Base-by-base conservation (phyloP, 2,797 vertebrate genomes). In the Valencia hispanica region DNA sequence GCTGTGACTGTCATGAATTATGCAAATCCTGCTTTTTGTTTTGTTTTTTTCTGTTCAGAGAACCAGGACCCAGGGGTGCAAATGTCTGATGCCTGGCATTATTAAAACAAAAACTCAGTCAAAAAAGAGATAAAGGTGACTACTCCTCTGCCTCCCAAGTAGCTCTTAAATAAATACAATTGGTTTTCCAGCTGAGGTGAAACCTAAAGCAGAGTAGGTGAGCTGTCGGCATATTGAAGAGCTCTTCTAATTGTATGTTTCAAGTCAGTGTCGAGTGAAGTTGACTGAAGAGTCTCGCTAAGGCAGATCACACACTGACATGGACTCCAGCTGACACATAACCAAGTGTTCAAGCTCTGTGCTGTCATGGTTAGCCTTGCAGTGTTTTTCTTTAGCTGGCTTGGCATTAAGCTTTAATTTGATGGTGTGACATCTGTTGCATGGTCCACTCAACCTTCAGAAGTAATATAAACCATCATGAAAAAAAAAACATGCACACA, bases 1-100 rank as follows among this genome's bases (percentile, higher is more conserved):
- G 87, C 89, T 85, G 89, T 75, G 70, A 93, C 88, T 86, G 85
- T 87, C 86, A 94, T 95, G 88, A 95, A 95, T 94, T 93, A 94
- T 95, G 93, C 91, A 95, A 93, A 94, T 91, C 90, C 90, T 83
- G 83, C 83, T 88, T 78, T 88, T 92, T 92, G 87, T 89, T 84
- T 87, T 78, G 90, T 93, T 93, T 89, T 91, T n/a, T 25, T 7
- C 65, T 68, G 89, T 90, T 91, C 88, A 89, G 87, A 88, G 87
- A 79, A 86, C 88, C 80, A 84, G 94, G 91, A 92, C 91, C 88
- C 90, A 90, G 70, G 81, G 88, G 90, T 91, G 89, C 77, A 82
- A 86, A 88, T 91, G 89, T 90, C 90, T 89, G 91, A 90, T 66
- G 83, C 71, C 87, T 83, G 87, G 78, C 88, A 85, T 77, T 27